Percentiles rank a stretch among this genome's conserved stretches.
Conservation (phyloP, 2,888 invertebrate genomes). For the Rhagonycha fulva region DNA sequence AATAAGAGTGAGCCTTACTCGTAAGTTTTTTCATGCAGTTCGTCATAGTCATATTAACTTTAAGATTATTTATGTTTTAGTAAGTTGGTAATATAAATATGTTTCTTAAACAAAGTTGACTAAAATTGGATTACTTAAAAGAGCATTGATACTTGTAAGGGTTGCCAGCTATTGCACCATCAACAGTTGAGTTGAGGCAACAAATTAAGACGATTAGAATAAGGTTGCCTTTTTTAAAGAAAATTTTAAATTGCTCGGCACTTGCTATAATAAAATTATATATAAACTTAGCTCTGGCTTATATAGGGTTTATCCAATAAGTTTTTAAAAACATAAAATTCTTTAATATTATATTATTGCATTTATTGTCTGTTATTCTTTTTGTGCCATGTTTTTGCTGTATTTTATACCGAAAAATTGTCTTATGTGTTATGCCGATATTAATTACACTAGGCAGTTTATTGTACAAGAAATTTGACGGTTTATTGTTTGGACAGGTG, state of each 20-base stretch:
- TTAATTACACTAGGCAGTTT: not conserved
- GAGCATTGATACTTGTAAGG: conserved; percentile 8
- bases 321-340: not conserved
- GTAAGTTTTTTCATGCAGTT: conserved; percentile 40
- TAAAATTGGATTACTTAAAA: not conserved
- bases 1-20: conserved; percentile 51
- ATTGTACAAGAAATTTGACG: too few species aligned
- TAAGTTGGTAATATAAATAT: conserved; percentile 35
- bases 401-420: not conserved
- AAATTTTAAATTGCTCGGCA: conserved; percentile 7
- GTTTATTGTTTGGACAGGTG: too few species aligned
- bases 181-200: conserved; percentile 6
- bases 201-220: conserved; percentile 16
- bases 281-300: conserved; percentile 11
- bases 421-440: not conserved
- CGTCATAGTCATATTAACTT: conserved; percentile 32
- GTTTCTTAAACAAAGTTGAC: conserved; percentile 18
- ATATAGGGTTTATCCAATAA: conserved; percentile 16
- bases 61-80: conserved; percentile 23
- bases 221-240: conserved; percentile 19
- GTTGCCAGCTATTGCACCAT: conserved; percentile 9
- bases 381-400: not conserved
- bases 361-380: not conserved
- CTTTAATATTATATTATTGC: not conserved
- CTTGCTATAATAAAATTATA: conserved; percentile 11